phyloP scores from a whole-genome alignment of 2,888 invertebrate species.

The Pterostichus niger region DNA sequence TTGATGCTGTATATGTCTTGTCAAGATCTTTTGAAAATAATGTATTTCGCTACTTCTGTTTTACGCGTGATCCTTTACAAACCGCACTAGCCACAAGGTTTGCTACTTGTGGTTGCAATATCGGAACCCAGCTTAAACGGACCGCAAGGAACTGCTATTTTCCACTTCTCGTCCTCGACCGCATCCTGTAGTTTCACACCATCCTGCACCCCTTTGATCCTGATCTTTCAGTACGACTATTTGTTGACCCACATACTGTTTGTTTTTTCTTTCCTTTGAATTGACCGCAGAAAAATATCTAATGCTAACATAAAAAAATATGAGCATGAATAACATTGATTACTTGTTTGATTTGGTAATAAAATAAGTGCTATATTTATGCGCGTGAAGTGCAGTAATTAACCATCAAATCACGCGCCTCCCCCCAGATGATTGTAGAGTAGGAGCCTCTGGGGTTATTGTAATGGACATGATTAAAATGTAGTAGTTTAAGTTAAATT shows the following conservation, averaged over 20 bases:
- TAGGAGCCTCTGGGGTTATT: too few relatives aligned
- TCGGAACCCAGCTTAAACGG: neutral
- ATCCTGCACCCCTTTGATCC: slow-evolving; percentile 1
- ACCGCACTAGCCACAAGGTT: slow-evolving; percentile 8
- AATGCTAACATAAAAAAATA: too few relatives aligned
- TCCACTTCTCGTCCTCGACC: slow-evolving; percentile 1
- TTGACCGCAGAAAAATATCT: neutral
- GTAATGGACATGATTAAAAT: too few relatives aligned
- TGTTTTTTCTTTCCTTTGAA: slow-evolving; percentile 7
- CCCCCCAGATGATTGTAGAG: too few relatives aligned
- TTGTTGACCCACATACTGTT: slow-evolving; percentile 8
- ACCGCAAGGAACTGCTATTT: slow-evolving; percentile 16
- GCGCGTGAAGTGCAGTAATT: too few relatives aligned
- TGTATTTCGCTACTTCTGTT: slow-evolving; percentile 9
- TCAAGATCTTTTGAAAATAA: neutral
- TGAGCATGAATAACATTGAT: too few relatives aligned
- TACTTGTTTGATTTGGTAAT: too few relatives aligned
- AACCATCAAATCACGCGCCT: too few relatives aligned
- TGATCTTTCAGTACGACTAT: neutral
- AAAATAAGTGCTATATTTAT: too few relatives aligned
- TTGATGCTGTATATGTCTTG: too few relatives aligned
- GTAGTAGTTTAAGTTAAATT: too few relatives aligned
- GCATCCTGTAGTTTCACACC: slow-evolving; percentile 16
- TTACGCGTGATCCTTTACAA: slow-evolving; percentile 6
- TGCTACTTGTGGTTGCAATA: slow-evolving; percentile 11